Base-by-base conservation (phyloP, 2,797 vertebrate species). In the Argya squamiceps region DNA sequence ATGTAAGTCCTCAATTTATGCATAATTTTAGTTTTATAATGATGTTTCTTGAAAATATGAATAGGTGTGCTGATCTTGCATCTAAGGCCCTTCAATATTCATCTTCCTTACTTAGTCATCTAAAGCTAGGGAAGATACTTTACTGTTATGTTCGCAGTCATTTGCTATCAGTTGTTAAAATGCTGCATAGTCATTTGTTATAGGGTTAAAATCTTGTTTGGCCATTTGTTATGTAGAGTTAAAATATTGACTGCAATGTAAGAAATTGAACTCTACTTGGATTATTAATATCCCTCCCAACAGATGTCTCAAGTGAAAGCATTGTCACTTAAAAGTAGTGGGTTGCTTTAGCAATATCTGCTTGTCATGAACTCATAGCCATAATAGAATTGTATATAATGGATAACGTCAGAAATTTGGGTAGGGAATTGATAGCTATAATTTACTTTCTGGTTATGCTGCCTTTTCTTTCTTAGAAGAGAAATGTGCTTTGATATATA, bases 281-380 rank as follows among this genome's bases (percentile, higher is more conserved):
- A 59, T 90, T 95, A 78, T 65, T 92, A 87, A 60, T 74, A 70
- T 13, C 2, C 6, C 8, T 58, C 15, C 16, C 4, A 67, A 8
- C 4, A 76, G 44, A 23, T 87, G 53, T 36, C 34, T 94, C 41
- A 49, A 77, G 49, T 79, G 70, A 89, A 41, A 93, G 62, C 30
- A 30, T 74, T 88, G 91, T 80, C 91, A 77, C 62, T 93, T 93
- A 77, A 68, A 91, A 91, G n/a, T 56, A 53, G 64, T 64, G 69
- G 32, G 27, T 53, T 93, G 49, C 53, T 92, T 34, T 80, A 84
- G 83, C 53, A 80, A 16, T 69, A 60, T 83, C 41, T 60, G 50
- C 46, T 81, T 89, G 44, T 68, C 68, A 22, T 82, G 60, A 95
- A 74, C 41, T 82, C 24, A 13, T 13, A 87, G n/a, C 60, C 16